Evolutionary conservation across 2,797 vertebrate genomes (phyloP).

Genomic region (Aythya fuligula): DNA sequence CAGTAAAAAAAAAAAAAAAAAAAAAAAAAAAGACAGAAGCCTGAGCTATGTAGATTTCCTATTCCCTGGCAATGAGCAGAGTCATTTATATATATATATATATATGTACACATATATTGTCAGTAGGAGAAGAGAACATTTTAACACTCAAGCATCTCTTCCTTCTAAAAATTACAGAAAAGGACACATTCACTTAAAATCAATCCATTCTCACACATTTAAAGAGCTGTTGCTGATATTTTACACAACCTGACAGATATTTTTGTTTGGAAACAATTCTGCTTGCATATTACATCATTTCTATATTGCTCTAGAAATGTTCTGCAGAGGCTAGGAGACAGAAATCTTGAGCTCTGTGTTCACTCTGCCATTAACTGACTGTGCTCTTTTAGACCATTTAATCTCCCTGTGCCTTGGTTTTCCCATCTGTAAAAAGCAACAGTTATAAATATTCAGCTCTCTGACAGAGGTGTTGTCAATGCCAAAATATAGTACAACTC

Average conservation of each 20-base stretch:
- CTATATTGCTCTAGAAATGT: neutral
- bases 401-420: neutral
- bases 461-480: neutral
- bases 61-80: conserved; percentile 8
- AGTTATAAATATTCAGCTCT: neutral
- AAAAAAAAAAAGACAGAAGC: neutral
- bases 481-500: conserved; percentile 17
- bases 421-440: conserved; percentile 19
- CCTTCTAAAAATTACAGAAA: conserved; percentile 28
- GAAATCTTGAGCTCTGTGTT: neutral
- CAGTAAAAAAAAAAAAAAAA: neutral
- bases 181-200: conserved; percentile 23
- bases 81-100: neutral
- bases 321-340: neutral
- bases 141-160: neutral
- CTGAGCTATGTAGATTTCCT: conserved; percentile 11
- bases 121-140: neutral
- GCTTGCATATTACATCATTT: neutral
- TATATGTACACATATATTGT: neutral
- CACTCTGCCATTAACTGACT: neutral
- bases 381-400: neutral
- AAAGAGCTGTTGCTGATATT: conserved; percentile 9
- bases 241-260: conserved; percentile 35
- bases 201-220: neutral
- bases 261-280: conserved; percentile 53